phyloP scores from a whole-genome alignment of 2,113 vertebrate species.

The Oxyura jamaicensis region DNA sequence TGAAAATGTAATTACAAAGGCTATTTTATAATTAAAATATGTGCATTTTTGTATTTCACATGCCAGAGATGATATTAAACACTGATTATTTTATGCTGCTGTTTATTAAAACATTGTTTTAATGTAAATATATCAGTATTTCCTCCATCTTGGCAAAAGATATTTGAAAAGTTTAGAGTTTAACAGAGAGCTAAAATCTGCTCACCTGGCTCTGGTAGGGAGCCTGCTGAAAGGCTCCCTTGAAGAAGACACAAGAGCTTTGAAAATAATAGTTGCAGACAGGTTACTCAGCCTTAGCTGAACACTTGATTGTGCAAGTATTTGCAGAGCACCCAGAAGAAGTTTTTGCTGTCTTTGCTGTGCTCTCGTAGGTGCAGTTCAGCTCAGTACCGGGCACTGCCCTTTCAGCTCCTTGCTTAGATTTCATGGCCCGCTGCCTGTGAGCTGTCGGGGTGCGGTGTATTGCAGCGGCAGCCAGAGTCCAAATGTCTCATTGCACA shows the following conservation, averaged over 20 bases:
- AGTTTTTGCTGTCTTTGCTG: neutral
- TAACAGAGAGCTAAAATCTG: neutral
- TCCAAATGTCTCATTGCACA: neutral
- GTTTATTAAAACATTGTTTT: slow-evolving; percentile 80
- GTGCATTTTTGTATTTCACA: slow-evolving; percentile 79
- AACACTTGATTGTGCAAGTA: neutral
- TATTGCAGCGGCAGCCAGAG: neutral
- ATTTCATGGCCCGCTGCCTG: rapidly evolving
- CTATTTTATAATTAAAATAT: slow-evolving; percentile 74
- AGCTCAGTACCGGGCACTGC: rapidly evolving
- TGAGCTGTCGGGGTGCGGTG: rapidly evolving
- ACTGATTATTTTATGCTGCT: slow-evolving; percentile 83
- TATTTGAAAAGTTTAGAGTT: neutral
- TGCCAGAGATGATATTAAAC: slow-evolving; percentile 82
- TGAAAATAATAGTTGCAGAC: neutral
- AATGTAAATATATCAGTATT: neutral
- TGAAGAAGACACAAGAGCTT: neutral
- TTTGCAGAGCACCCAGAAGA: neutral
- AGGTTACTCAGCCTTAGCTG: neutral
- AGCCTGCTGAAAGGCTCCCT: neutral
- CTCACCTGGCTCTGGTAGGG: neutral
- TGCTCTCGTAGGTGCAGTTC: rapidly evolving
- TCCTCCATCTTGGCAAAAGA: slow-evolving; percentile 43
- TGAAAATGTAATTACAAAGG: slow-evolving; percentile 76
- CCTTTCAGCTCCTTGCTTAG: neutral